Conservation (phyloP, 2,797 vertebrate genomes). For the Spheniscus humboldti region DNA sequence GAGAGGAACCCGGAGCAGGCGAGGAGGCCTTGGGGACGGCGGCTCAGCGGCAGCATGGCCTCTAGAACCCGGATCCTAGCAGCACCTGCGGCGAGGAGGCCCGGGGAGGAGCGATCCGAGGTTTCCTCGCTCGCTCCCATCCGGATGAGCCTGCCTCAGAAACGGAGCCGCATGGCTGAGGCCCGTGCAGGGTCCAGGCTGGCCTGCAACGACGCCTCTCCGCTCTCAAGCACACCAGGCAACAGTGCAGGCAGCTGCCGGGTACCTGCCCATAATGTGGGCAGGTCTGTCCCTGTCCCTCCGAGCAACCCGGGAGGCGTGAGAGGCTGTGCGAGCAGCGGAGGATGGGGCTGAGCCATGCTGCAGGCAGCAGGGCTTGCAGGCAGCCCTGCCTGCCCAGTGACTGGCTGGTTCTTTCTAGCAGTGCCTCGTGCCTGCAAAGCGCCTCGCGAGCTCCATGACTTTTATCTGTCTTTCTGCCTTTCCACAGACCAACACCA, state of each 20-base stretch:
- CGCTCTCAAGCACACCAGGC: no score
- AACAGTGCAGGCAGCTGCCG: neutral
- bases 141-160: accelerated
- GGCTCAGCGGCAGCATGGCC: neutral
- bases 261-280: accelerated
- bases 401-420: neutral
- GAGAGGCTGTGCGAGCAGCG: neutral
- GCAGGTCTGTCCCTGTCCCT: neutral
- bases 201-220: accelerated
- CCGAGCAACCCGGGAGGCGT: accelerated
- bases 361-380: neutral
- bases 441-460: accelerated
- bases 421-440: neutral
- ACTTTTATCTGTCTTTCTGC: neutral
- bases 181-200: neutral
- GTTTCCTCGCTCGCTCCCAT: accelerated
- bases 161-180: accelerated
- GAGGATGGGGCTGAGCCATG: accelerated
- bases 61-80: accelerated
- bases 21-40: neutral
- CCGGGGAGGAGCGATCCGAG: accelerated
- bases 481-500: neutral
- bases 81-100: accelerated
- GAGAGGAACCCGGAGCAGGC: neutral
- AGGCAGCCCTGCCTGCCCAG: neutral